phyloP scores from a whole-genome alignment of 2,888 invertebrate genomes.

The Mesodorylaimus sp. region DNA sequence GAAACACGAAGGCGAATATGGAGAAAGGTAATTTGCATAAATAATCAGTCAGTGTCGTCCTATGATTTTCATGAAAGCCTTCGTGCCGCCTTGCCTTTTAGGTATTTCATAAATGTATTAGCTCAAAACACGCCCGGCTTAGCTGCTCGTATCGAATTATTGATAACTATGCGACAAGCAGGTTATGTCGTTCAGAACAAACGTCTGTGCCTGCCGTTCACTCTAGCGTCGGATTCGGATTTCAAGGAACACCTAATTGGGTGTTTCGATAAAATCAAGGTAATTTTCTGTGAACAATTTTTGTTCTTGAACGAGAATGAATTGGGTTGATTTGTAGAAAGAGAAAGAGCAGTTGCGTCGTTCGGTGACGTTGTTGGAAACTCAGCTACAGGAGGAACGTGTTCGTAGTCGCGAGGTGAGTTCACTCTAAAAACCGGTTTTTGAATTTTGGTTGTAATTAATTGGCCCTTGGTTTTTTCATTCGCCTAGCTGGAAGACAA shows the following conservation, averaged over 20 bases:
- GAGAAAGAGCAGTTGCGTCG: too few species aligned
- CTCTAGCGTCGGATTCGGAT: conserved; percentile 1
- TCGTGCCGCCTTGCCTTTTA: background rate
- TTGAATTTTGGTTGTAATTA: too few species aligned
- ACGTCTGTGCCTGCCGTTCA: background rate
- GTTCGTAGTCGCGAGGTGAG: too few species aligned
- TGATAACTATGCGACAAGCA: background rate
- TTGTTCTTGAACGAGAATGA: too few species aligned
- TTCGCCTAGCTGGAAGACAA: background rate
- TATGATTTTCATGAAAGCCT: background rate
- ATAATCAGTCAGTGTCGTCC: background rate
- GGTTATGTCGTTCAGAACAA: background rate
- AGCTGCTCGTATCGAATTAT: background rate
- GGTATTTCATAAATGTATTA: conserved; percentile 1
- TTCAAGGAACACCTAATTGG: background rate
- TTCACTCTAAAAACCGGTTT: too few species aligned
- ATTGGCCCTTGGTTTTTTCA: too few species aligned
- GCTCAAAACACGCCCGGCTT: too few species aligned
- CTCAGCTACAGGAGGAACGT: too few species aligned
- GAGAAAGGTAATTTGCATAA: background rate
- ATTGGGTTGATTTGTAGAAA: too few species aligned
- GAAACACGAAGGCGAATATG: background rate
- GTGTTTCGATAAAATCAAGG: background rate
- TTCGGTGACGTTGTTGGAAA: too few species aligned
- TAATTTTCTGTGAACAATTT: too few species aligned